A percentile compares a stretch with the other conserved stretches of the same genome.
phyloP scores from a whole-genome alignment of 2,113 vertebrate species.

The Hydrochoerus hydrochaeris region DNA sequence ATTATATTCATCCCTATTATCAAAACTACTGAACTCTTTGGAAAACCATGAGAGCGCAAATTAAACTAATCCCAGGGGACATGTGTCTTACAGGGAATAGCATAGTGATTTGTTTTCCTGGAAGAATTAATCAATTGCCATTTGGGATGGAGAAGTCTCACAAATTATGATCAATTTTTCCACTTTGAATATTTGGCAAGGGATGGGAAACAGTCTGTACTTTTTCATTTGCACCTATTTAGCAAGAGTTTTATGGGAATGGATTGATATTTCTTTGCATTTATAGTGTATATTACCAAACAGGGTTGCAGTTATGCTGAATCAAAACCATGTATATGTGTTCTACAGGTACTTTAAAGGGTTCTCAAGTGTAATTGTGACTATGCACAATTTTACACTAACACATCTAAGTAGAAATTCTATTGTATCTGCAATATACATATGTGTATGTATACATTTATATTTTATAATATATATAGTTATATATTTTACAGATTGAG shows the following conservation, averaged over 20 bases:
- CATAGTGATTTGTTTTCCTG: background rate
- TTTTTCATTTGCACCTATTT: background rate
- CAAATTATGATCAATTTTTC: background rate
- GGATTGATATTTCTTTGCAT: background rate
- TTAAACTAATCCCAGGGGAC: slow-evolving; percentile 5
- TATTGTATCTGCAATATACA: background rate
- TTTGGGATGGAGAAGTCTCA: background rate
- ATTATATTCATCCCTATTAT: background rate
- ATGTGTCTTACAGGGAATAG: background rate
- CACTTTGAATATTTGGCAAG: background rate
- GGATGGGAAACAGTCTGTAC: background rate
- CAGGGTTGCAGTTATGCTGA: background rate
- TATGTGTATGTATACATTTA: background rate
- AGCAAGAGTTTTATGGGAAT: background rate
- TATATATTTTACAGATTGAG: background rate
- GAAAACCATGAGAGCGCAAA: background rate
- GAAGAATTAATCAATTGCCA: slow-evolving; percentile 16
- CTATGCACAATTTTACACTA: background rate
- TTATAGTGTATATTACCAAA: background rate
- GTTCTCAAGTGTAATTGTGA: background rate
- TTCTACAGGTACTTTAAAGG: background rate
- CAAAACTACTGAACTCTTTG: background rate
- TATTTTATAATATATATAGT: background rate
- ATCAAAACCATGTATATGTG: background rate
- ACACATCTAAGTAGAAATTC: background rate